Conservation (phyloP, 2,113 vertebrate genomes). For the Oxygymnocypris stewartii region DNA sequence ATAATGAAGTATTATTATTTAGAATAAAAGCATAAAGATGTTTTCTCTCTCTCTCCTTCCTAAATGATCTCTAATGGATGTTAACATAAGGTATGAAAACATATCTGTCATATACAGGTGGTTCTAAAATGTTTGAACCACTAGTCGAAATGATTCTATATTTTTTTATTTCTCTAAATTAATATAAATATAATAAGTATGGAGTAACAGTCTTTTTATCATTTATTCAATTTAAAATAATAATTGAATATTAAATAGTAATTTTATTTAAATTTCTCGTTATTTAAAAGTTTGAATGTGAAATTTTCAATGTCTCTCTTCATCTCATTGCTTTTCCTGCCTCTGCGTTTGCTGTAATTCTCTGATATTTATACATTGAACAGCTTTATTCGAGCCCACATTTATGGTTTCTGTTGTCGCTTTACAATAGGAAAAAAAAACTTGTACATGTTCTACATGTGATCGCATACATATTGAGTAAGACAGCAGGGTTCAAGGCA, state of each 20-base stretch:
- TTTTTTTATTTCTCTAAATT: not conserved
- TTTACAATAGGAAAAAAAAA: not conserved
- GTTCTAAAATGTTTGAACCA: not conserved
- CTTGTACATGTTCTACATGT: not conserved
- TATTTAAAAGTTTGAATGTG: not conserved
- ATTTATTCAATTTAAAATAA: no score
- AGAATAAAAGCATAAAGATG: not conserved
- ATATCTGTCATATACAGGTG: not conserved
- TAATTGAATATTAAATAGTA: no score
- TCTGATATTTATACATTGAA: conserved; percentile 73
- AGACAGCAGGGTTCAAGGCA: conserved; percentile 2
- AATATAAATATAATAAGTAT: not conserved
- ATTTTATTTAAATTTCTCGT: no score
- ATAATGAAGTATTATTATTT: not conserved
- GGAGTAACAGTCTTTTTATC: not conserved
- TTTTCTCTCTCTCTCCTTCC: not conserved
- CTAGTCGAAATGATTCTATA: not conserved
- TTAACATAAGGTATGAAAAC: conserved; percentile 1
- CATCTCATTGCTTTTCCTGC: conserved; percentile 72
- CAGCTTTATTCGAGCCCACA: conserved; percentile 63
- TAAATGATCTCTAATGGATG: conserved; percentile 3
- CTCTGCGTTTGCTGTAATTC: conserved; percentile 75
- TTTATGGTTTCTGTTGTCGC: not conserved
- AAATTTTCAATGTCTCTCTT: conserved; percentile 33
- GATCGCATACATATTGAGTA: not conserved